Evolutionary conservation across 2,888 invertebrate species (phyloP).

Genomic region (Calameuta filiformis): DNA sequence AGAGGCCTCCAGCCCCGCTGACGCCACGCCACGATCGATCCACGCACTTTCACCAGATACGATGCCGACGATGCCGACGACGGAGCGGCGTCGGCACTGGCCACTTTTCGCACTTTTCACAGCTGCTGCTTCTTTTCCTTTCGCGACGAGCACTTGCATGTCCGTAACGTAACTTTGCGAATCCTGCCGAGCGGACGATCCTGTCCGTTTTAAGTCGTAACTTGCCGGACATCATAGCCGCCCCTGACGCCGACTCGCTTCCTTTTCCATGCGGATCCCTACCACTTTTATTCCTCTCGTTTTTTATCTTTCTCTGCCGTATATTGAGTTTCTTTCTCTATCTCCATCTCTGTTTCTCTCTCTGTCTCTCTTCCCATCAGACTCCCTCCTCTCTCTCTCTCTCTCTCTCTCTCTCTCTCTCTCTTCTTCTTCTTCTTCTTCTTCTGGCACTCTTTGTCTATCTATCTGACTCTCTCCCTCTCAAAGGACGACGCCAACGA

Average conservation of each 20-base stretch:
- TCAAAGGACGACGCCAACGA: conserved; percentile 12
- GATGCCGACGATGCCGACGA: too few relatives aligned
- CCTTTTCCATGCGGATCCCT: conserved; percentile 14
- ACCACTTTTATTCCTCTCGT: conserved; percentile 22
- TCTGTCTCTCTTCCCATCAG: conserved; percentile 8
- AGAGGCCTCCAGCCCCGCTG: conserved; percentile 15
- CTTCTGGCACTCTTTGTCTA: background rate
- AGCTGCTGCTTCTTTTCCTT: too few relatives aligned
- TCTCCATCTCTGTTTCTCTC: conserved; percentile 12
- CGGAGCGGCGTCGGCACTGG: too few relatives aligned
- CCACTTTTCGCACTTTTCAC: too few relatives aligned
- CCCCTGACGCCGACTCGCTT: background rate
- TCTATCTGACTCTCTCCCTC: conserved; percentile 13
- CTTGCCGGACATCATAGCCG: conserved; percentile 11
- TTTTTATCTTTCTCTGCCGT: conserved; percentile 1
- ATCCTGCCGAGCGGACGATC: too few relatives aligned
- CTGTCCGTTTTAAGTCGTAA: too few relatives aligned
- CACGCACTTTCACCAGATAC: background rate
- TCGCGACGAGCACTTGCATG: too few relatives aligned
- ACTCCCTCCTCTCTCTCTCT: background rate
- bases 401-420: conserved; percentile 14
- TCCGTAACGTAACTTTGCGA: too few relatives aligned
- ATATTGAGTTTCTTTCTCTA: conserved; percentile 2
- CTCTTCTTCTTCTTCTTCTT: conserved; percentile 11
- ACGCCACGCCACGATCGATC: conserved; percentile 8